phyloP scores from a whole-genome alignment of 1,140 invertebrate genomes.

The Philopotamus ludificatus region DNA sequence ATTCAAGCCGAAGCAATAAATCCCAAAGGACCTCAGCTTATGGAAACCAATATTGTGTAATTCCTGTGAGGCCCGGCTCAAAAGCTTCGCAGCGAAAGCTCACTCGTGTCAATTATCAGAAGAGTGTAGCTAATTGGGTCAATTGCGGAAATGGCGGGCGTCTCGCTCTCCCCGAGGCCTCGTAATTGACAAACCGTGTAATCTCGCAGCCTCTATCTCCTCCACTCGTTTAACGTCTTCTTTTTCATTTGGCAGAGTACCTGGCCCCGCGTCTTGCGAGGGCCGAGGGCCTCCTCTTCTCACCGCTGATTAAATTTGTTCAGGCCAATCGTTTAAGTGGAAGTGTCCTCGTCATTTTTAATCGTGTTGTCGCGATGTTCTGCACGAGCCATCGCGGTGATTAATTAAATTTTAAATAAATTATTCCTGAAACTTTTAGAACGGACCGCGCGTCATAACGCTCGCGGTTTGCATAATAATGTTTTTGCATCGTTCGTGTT shows the following conservation, averaged over 20 bases:
- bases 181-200: conserved; percentile 33
- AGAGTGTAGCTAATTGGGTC: conserved; percentile 37
- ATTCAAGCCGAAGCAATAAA: not conserved
- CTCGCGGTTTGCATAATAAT: no score
- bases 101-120: conserved; percentile 35
- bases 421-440: no score
- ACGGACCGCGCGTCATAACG: no score
- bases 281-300: not conserved
- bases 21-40: not conserved
- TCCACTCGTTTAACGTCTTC: not conserved
- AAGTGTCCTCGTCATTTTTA: no score
- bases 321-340: no score
- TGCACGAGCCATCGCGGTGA: no score
- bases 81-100: conserved; percentile 9
- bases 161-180: conserved; percentile 11
- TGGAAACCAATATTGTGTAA: not conserved
- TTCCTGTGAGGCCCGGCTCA: not conserved
- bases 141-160: conserved; percentile 27
- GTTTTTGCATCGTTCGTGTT: no score
- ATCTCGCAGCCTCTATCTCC: not conserved
- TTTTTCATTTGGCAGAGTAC: not conserved
- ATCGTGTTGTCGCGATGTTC: no score
- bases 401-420: no score
- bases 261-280: not conserved
- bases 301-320: not conserved